Evolutionary conservation across 2,888 invertebrate species (phyloP), one percentile per base, ranked within the genome.

Genomic region (Gnatocerus cornutus): DNA sequence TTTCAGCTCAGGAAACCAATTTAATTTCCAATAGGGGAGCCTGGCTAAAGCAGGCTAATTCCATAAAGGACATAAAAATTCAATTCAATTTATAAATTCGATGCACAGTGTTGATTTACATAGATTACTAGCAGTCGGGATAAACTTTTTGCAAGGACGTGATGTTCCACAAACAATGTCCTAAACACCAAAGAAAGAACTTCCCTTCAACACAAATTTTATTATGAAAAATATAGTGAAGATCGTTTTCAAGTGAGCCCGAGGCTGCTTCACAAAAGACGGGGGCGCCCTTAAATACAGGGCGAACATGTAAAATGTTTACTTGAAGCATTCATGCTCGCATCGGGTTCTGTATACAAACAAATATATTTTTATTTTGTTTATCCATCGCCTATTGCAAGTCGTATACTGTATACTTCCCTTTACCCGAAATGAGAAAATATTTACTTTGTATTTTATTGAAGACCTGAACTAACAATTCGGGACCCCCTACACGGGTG

Each of bases 81-180:
- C 75, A 76, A 78, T 78, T 77, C 75, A 75, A 65, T 77, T 79
- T 79, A 77, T 77, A 72, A 75, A 78, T 79, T 78, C 77, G 73
- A 73, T 75, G 75, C 78, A 75, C 79, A 77, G 69, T 73, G 68
- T 64, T 66, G 74, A 77, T 78, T 78, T 78, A 74, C 79, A 78
- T 78, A 76, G 71, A 73, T 76, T 77, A 68, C 45, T 66, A 50
- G n/a, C 9, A 27, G 27, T 16, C 48, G 9, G 48, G 48, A 50
- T 50, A 29, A 10, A 16, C n/a, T 50, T 50, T 50, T 50, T 16
- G 12, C 46, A 29, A n/a, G 10, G 29, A 30, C 53, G 37, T 53
- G 45, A 68, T 53, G 52, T 50, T 33, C 43, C 10, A 13, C 9
- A 41, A 13, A 33, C 39, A 46, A 8, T 39, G 55, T 45, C 30